A percentile compares a stretch with the other conserved stretches of the same genome.
These are phyloP conservation scores for Decapterus maruadsi DNA, from an alignment of 2,797 vertebrate species.

Conservation along the genomic window DNA sequence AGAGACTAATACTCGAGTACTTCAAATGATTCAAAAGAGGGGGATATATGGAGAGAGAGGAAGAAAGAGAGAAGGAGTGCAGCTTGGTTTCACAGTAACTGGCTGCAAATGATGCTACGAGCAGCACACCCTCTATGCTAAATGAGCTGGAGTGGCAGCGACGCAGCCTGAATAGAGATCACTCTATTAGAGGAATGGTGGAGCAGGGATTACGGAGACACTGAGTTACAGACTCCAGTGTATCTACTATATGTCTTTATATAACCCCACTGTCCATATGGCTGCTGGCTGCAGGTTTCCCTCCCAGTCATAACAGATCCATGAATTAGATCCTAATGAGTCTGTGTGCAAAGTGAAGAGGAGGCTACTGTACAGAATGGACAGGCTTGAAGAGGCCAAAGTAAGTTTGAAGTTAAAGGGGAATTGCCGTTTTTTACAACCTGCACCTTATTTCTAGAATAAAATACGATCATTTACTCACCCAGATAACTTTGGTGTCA, in stretches of 20 bases:
- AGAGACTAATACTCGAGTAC: neutral
- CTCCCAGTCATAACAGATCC: neutral
- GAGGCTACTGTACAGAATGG: too few relatives aligned
- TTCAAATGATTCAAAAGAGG: neutral
- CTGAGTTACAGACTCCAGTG: neutral
- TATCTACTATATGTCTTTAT: neutral
- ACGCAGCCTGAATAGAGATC: conserved; percentile 52
- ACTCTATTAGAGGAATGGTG: conserved; percentile 30
- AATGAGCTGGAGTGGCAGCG: conserved; percentile 47
- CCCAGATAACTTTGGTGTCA: too few relatives aligned
- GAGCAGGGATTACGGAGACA: conserved; percentile 9
- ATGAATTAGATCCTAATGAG: neutral
- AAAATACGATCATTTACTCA: too few relatives aligned
- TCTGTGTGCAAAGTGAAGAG: neutral
- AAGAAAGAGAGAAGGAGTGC: neutral
- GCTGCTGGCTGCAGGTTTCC: neutral
- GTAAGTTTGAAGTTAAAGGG: neutral
- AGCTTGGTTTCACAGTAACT: conserved; percentile 41
- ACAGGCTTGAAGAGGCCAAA: neutral
- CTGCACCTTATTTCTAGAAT: too few relatives aligned
- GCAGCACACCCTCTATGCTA: conserved; percentile 28
- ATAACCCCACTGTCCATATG: neutral
- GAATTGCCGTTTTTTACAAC: too few relatives aligned
- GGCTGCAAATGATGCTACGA: conserved; percentile 34
- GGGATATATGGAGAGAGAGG: too few relatives aligned